Evolutionary conservation across 2,888 invertebrate genomes (phyloP).

Genomic region (Cerastis leucographa): DNA sequence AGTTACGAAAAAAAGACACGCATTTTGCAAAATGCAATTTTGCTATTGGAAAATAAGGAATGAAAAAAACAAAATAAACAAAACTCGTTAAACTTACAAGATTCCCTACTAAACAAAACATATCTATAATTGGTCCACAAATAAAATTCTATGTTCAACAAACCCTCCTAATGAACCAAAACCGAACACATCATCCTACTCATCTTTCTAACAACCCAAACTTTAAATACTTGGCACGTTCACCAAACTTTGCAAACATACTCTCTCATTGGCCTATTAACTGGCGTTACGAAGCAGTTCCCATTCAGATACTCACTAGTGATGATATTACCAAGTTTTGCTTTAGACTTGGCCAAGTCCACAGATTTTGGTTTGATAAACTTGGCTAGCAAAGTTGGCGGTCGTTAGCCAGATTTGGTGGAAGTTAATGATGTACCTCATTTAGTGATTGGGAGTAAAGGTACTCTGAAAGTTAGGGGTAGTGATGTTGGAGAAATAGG

Average conservation of each 20-base stretch:
- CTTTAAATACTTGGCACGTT: constrained; percentile 39
- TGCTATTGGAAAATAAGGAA: neutral
- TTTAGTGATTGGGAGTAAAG: constrained; percentile 1
- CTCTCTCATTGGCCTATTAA: constrained; percentile 54
- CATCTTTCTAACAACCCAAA: constrained; percentile 25
- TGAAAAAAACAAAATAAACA: neutral
- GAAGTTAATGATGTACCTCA: constrained; percentile 25
- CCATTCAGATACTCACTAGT: constrained; percentile 38
- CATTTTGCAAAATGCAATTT: too few species aligned
- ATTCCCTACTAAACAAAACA: too few species aligned
- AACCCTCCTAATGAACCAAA: constrained; percentile 32
- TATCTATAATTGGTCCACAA: neutral
- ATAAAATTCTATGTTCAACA: neutral
- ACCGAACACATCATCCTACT: neutral
- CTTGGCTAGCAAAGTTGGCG: constrained; percentile 30
- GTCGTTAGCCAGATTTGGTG: constrained; percentile 29
- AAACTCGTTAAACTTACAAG: neutral
- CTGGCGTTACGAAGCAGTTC: constrained; percentile 54
- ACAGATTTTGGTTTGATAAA: constrained; percentile 49
- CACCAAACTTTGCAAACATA: constrained; percentile 41
- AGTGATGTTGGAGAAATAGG: neutral
- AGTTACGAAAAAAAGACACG: neutral
- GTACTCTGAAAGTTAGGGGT: constrained; percentile 25
- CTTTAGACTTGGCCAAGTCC: constrained; percentile 36
- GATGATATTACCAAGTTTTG: constrained; percentile 62